Evolutionary conservation across 2,113 vertebrate species (phyloP), one percentile per base, ranked within the genome.

Genomic region (Phylloscopus whistleri): DNA sequence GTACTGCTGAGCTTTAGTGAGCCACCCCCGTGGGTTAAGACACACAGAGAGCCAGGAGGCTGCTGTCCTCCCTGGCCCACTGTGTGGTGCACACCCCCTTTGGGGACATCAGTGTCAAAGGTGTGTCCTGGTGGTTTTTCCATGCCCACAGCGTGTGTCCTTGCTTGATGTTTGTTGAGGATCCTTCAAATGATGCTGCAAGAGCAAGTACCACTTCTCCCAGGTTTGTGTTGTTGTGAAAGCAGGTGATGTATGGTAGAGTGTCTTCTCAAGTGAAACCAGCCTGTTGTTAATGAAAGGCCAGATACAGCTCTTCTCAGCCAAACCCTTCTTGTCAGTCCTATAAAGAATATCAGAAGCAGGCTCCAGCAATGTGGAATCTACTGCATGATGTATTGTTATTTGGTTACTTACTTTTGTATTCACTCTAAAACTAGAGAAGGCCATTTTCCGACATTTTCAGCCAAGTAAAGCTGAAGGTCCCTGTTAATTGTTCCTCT

Each of bases 11-110:
- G 41, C 51, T 86, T 31, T 9, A 2, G 15, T 67, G 66, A 62
- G 46, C 35, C 5, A 4, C 6, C 19, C 0, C 31, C 0, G 0
- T 4, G 8, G 39, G 39, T 18, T 27, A 5, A 5, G 31, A 18
- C 24, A 19, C 5, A 10, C 51, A 35, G 26, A 80, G 81, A 22
- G 22, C 27, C 35, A 49, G 56, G 31, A 41, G 20, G 14, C 14
- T 62, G 22, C 31, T 66, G 11, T 51, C 33, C 35, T 76, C n/a
- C 16, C 14, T 10, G 15, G n/a, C 43, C 16, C 1, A 2, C 55
- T 48, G 28, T 11, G 15, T 15, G 4, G 4, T 14, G 11, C 16
- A 31, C 13, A 33, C 24, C 7, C 37, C 0, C n/a, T 46, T 44
- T 13, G 31, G 63, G 56, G 37, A 21, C 7, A 10, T 21, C 10